These are phyloP conservation scores for Mycalesis mineus DNA, from an alignment of 2,888 invertebrate species.

Conservation along the genomic window DNA sequence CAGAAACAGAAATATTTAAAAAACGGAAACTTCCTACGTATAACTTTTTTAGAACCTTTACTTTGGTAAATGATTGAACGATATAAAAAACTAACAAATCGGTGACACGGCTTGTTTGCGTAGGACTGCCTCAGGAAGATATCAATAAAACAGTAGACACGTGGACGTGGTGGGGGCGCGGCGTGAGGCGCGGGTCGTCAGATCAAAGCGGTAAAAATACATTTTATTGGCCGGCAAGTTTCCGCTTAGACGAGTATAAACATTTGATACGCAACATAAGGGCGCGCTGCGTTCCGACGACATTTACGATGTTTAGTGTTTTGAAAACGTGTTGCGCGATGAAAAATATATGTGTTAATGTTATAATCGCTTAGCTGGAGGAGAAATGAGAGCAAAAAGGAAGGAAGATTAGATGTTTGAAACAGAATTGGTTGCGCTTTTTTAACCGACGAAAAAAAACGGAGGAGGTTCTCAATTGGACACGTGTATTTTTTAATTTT, in stretches of 20 bases:
- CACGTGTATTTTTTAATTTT: too few species aligned
- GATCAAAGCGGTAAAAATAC: conserved; percentile 52
- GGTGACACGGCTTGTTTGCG: neutral
- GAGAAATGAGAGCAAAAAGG: too few species aligned
- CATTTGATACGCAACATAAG: conserved; percentile 4
- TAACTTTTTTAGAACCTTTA: neutral
- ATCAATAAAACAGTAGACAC: conserved; percentile 38
- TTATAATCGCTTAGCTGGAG: too few species aligned
- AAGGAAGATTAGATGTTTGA: neutral
- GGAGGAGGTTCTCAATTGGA: too few species aligned
- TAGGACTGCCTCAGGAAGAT: neutral
- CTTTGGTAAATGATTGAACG: conserved; percentile 14
- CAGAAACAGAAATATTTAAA: too few species aligned
- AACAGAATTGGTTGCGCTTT: too few species aligned
- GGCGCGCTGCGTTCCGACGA: neutral
- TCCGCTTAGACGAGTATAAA: conserved; percentile 31
- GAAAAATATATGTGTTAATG: too few species aligned
- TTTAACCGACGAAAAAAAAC: too few species aligned
- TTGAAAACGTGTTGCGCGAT: neutral
- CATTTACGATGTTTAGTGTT: conserved; percentile 3
- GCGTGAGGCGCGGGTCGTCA: too few species aligned
- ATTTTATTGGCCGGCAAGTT: conserved; percentile 51
- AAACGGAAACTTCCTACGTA: neutral
- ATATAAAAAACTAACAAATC: conserved; percentile 6
- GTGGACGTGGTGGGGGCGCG: neutral